A percentile compares a stretch with the other conserved stretches of the same genome.
phyloP scores from a whole-genome alignment of 2,113 vertebrate species.

The Symphodus melops region DNA sequence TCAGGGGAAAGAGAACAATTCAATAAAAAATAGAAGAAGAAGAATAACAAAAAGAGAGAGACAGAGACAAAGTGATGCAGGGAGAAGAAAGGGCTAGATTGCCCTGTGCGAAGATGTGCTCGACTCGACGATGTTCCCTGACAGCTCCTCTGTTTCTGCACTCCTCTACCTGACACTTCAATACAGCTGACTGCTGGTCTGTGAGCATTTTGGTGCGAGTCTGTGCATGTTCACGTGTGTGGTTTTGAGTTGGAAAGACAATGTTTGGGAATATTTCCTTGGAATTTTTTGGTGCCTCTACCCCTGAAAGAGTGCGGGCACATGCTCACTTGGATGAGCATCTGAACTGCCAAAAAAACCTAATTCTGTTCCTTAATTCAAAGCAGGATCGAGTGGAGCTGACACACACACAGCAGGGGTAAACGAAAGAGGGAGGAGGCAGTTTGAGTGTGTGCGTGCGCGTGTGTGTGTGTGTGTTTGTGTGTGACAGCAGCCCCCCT shows the following conservation, averaged over 20 bases:
- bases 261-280: constrained; percentile 40
- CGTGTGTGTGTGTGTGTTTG: constrained; percentile 24
- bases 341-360: constrained; percentile 62
- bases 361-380: constrained; percentile 77
- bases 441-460: neutral
- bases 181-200: constrained; percentile 51
- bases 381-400: constrained; percentile 68
- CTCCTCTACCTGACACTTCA: constrained; percentile 71
- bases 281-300: constrained; percentile 14
- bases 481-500: constrained; percentile 72
- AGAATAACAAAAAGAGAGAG: constrained; percentile 25
- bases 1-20: neutral
- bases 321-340: constrained; percentile 8
- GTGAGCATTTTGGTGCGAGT: constrained; percentile 18
- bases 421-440: constrained; percentile 21
- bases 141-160: constrained; percentile 69
- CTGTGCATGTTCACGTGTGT: constrained; percentile 15
- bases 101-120: constrained; percentile 50
- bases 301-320: constrained; percentile 19
- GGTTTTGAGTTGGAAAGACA: constrained; percentile 12
- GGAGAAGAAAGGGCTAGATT: constrained; percentile 50
- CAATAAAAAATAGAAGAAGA: neutral
- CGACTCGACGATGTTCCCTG: constrained; percentile 66
- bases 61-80: constrained; percentile 41
- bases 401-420: constrained; percentile 69